Evolutionary conservation across 2,888 invertebrate species (phyloP).

Genomic region (Trichogramma evanescens): DNA sequence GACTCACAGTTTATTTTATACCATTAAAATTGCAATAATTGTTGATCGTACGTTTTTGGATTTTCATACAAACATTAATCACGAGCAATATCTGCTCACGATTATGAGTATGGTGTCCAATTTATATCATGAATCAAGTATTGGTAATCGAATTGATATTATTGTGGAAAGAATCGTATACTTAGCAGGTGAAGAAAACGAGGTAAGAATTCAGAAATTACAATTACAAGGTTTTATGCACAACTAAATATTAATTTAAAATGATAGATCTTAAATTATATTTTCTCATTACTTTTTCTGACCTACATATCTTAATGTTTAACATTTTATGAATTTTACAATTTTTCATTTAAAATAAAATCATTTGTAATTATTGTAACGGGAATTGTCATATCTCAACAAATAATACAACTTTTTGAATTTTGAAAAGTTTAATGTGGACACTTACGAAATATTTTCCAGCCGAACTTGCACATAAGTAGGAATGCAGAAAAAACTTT

Average conservation of each 20-base stretch:
- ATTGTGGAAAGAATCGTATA: constrained; percentile 77
- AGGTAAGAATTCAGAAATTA: constrained; percentile 38
- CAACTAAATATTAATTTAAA: not conserved
- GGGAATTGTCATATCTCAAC: too few species aligned
- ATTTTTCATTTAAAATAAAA: not conserved
- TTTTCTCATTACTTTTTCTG: too few species aligned
- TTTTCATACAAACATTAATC: constrained; percentile 69
- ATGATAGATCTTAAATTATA: not conserved
- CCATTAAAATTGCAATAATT: constrained; percentile 76
- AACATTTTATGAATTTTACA: not conserved
- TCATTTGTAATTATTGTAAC: not conserved
- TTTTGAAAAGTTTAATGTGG: too few species aligned
- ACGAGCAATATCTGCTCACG: constrained; percentile 77
- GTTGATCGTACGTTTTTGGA: constrained; percentile 81
- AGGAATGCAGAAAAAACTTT: constrained; percentile 54
- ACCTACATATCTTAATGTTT: constrained; percentile 34
- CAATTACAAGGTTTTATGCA: constrained; percentile 43
- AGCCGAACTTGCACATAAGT: constrained; percentile 50
- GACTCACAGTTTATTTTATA: constrained; percentile 67
- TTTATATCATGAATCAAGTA: constrained; percentile 73
- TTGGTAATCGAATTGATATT: constrained; percentile 83
- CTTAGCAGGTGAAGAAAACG: constrained; percentile 57
- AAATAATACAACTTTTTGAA: too few species aligned
- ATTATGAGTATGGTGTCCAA: constrained; percentile 87
- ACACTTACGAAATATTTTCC: not conserved